Conservation (phyloP, 23 tunicate genomes). For the Styela clava region DNA sequence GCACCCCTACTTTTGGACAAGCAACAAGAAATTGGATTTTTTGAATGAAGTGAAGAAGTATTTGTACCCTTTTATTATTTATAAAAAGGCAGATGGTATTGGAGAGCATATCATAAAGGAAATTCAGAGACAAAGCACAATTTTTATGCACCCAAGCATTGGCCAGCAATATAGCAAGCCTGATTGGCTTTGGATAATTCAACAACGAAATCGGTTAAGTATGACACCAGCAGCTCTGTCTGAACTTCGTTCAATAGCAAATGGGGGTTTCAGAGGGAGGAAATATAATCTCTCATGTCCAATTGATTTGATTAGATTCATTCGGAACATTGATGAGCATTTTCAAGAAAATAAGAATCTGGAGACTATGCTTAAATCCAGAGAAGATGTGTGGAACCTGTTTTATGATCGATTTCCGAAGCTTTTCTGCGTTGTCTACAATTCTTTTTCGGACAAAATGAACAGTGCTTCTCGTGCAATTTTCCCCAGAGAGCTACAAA, state of each 20-base stretch:
- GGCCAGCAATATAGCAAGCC: neutral
- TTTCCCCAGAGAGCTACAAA: no score
- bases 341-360: neutral
- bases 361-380: neutral
- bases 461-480: no score
- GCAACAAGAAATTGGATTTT: neutral
- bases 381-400: neutral
- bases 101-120: no score
- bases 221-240: neutral
- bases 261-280: neutral
- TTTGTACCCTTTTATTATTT: neutral
- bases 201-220: neutral
- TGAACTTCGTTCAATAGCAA: neutral
- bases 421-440: neutral
- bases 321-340: neutral
- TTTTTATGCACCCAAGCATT: neutral
- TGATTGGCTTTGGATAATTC: no score
- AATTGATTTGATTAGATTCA: neutral
- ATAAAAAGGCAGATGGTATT: neutral
- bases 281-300: neutral
- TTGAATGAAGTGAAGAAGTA: neutral
- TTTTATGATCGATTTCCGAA: neutral
- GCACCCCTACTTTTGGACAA: neutral
- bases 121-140: neutral
- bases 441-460: no score